Evolutionary conservation across 2,888 invertebrate genomes (phyloP).

Genomic region (Notocelia uddmanniana): DNA sequence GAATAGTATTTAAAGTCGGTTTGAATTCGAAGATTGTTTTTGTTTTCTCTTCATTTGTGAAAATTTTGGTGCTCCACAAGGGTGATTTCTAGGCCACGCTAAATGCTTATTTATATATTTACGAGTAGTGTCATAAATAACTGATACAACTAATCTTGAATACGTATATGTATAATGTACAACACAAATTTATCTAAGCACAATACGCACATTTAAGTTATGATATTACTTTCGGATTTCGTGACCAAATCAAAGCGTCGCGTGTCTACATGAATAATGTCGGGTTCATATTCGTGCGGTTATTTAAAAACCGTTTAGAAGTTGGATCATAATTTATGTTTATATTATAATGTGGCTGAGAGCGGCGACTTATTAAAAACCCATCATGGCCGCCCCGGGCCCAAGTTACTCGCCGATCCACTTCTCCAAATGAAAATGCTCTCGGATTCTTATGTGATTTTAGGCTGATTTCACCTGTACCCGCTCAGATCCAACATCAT

Average conservation of each 20-base stretch:
- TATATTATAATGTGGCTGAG: constrained; percentile 34
- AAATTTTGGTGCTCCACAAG: background rate
- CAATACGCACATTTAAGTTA: background rate
- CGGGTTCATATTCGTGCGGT: constrained; percentile 17
- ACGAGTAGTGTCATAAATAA: background rate
- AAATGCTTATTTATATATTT: too few species aligned
- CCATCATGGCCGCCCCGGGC: constrained; percentile 54
- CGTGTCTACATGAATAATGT: constrained; percentile 26
- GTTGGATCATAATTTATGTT: constrained; percentile 39
- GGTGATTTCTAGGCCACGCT: background rate
- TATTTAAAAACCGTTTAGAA: constrained; percentile 44
- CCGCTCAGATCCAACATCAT: background rate
- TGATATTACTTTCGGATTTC: background rate
- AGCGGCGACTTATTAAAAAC: constrained; percentile 64
- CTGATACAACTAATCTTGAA: background rate
- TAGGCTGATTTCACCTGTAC: constrained; percentile 19
- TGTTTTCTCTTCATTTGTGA: background rate
- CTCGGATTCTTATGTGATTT: constrained; percentile 43
- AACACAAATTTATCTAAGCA: background rate
- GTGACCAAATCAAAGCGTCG: constrained; percentile 33
- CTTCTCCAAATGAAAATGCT: constrained; percentile 44
- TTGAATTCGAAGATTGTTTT: background rate
- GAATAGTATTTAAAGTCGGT: background rate
- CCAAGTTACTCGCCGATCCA: constrained; percentile 41
- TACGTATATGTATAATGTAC: background rate